A percentile compares a stretch with the other conserved stretches of the same genome.
These are phyloP conservation scores for Amorpha juglandis DNA, from an alignment of 2,888 invertebrate species.

Conservation along the genomic window DNA sequence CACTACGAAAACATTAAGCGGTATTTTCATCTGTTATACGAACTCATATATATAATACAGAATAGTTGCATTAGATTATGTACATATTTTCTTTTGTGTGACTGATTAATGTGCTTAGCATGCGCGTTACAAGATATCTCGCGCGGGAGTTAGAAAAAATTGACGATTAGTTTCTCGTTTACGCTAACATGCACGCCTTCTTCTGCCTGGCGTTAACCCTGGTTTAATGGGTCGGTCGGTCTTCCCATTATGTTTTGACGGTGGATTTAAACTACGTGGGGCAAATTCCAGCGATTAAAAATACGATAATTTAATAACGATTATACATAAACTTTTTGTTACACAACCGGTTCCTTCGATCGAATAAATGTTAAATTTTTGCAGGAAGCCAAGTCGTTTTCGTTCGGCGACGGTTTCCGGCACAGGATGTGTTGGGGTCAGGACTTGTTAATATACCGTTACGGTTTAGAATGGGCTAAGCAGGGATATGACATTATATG, in stretches of 20 bases:
- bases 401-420: slow-evolving; percentile 65
- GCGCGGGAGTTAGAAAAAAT: too few species aligned
- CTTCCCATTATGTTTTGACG: not conserved
- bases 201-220: too few species aligned
- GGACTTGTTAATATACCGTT: not conserved
- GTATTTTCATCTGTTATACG: not conserved
- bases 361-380: slow-evolving; percentile 41
- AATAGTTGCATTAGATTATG: too few species aligned
- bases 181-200: too few species aligned
- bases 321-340: slow-evolving; percentile 21
- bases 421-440: slow-evolving; percentile 48
- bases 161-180: too few species aligned
- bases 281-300: not conserved
- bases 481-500: not conserved
- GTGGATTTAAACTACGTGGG: too few species aligned
- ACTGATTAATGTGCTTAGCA: too few species aligned
- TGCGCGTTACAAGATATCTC: not conserved
- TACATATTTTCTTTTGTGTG: too few species aligned
- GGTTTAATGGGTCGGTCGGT: too few species aligned
- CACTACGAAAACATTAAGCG: too few species aligned
- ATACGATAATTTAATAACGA: not conserved
- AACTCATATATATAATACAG: too few species aligned
- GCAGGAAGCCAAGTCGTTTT: slow-evolving; percentile 70
- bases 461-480: not conserved
- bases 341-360: slow-evolving; percentile 34